Conservation (phyloP, 1,140 invertebrate species). For the Branchinecta lindahli region DNA sequence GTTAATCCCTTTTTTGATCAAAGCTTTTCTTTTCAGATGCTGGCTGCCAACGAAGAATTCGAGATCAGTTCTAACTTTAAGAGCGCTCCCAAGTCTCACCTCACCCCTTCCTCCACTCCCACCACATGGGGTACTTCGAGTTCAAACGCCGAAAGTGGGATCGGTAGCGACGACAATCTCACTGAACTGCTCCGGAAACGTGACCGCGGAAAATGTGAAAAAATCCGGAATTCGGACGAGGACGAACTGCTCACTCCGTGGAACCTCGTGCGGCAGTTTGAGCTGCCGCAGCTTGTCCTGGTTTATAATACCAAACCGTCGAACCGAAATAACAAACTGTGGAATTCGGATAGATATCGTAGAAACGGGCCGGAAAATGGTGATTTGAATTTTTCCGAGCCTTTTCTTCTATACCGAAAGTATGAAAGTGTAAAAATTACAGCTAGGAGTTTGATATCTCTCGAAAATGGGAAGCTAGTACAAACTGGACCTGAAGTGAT, state of each 20-base stretch:
- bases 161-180: not conserved
- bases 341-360: too few species aligned
- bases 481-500: not conserved
- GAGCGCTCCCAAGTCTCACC: not conserved
- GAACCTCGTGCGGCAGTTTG: not conserved
- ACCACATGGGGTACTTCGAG: conserved; percentile 1
- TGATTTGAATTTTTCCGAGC: not conserved
- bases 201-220: not conserved
- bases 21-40: not conserved
- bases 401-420: not conserved
- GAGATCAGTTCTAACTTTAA: not conserved
- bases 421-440: conserved; percentile 1
- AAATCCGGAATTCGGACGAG: not conserved
- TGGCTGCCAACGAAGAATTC: not conserved
- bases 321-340: too few species aligned
- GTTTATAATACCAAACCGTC: not conserved
- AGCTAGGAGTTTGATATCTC: not conserved
- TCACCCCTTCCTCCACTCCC: not conserved
- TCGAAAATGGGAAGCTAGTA: not conserved
- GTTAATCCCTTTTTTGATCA: not conserved
- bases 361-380: not conserved
- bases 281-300: not conserved
- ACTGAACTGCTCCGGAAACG: not conserved
- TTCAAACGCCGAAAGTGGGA: not conserved
- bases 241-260: not conserved